These are phyloP conservation scores for Corydoras sp. DNA, from an alignment of 2,113 vertebrate species.

Conservation along the genomic window DNA sequence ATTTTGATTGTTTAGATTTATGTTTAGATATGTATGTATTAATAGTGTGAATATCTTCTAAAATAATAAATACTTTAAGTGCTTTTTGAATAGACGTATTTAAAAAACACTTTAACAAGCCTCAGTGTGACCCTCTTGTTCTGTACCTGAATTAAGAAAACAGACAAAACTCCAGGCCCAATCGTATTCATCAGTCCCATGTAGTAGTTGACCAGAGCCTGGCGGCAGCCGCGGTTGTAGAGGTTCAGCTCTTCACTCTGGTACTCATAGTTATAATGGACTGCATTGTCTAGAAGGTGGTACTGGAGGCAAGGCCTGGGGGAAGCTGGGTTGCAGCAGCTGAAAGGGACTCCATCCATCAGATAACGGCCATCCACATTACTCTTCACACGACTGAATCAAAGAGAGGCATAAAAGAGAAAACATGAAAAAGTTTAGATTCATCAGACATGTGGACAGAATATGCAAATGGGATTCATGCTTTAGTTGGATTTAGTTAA, in stretches of 20 bases:
- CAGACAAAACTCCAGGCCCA: constrained; percentile 64
- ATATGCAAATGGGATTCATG: no score
- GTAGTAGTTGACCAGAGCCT: constrained; percentile 70
- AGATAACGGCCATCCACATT: constrained; percentile 74
- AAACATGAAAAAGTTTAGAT: not conserved
- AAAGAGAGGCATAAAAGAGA: not conserved
- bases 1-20: no score
- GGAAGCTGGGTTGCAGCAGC: constrained; percentile 75
- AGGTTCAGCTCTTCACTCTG: constrained; percentile 74
- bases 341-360: constrained; percentile 73
- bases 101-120: no score
- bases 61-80: no score
- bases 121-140: not conserved
- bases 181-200: constrained; percentile 72
- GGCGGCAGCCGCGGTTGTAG: constrained; percentile 64
- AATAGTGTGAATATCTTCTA: no score
- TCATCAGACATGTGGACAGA: not conserved
- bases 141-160: constrained; percentile 68
- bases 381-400: constrained; percentile 69
- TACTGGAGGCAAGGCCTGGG: constrained; percentile 72
- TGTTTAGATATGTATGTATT: no score
- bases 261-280: constrained; percentile 72
- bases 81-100: no score
- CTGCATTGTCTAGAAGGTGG: constrained; percentile 67
- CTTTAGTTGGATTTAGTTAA: no score